Percentiles rank a stretch among this genome's conserved stretches.
Evolutionary conservation across 2,797 vertebrate species (phyloP).

Genomic region (Lepus townsendii): DNA sequence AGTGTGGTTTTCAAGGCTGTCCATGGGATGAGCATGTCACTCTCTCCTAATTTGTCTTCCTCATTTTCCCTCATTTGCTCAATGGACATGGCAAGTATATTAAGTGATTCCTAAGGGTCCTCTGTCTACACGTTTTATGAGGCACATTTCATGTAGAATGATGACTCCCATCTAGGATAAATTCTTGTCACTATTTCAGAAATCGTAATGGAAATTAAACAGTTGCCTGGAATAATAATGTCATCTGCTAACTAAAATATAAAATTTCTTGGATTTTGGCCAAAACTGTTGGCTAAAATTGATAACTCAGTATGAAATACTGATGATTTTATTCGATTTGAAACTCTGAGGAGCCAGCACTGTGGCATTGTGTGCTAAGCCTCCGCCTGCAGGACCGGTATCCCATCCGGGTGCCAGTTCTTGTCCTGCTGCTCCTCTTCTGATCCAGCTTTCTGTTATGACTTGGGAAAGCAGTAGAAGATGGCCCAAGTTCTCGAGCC

Average conservation of each 20-base stretch:
- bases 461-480: no score
- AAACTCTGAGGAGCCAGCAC: neutral
- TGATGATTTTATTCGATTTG: conserved; percentile 47
- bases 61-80: neutral
- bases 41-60: neutral
- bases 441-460: no score
- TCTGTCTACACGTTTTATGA: neutral
- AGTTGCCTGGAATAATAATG: conserved; percentile 27
- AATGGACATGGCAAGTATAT: neutral
- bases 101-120: neutral
- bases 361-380: no score
- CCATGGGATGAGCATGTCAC: neutral
- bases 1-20: neutral
- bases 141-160: neutral
- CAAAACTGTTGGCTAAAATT: neutral
- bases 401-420: no score
- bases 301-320: conserved; percentile 5
- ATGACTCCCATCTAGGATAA: neutral
- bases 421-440: no score
- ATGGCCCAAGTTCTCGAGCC: no score
- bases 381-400: no score
- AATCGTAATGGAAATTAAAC: conserved; percentile 12
- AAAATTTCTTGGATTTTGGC: conserved; percentile 31
- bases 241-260: neutral
- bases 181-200: conserved; percentile 30